A percentile compares a stretch with the other conserved stretches of the same genome.
These are phyloP conservation scores for Charaxes varanes DNA, from an alignment of 1,140 invertebrate species.

Conservation along the genomic window DNA sequence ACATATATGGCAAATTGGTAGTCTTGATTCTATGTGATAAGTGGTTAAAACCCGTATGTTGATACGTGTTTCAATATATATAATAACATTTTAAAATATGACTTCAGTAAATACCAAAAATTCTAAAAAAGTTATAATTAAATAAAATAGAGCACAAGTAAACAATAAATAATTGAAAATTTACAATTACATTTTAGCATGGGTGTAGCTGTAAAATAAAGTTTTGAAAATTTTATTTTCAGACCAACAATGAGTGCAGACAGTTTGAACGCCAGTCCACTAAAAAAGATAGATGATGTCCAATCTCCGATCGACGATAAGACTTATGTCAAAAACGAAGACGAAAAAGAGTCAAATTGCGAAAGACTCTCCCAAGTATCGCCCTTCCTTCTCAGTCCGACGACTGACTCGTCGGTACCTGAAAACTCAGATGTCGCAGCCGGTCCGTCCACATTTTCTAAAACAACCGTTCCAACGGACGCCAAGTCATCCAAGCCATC, in stretches of 20 bases:
- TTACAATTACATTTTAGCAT: too few species aligned
- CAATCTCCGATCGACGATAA: conserved; percentile 41
- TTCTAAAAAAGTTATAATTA: too few species aligned
- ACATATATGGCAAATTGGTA: too few species aligned
- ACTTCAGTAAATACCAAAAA: too few species aligned
- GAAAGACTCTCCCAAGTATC: conserved; percentile 62
- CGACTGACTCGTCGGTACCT: conserved; percentile 52
- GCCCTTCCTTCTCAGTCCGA: conserved; percentile 57
- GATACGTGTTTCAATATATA: too few species aligned
- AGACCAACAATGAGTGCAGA: conserved; percentile 69
- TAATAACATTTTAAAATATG: too few species aligned
- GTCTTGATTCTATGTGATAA: too few species aligned
- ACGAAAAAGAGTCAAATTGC: conserved; percentile 47
- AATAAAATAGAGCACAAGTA: too few species aligned
- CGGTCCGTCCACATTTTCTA: conserved; percentile 57
- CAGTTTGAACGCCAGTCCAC: conserved; percentile 60
- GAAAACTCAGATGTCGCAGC: conserved; percentile 46
- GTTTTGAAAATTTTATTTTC: conserved; percentile 22
- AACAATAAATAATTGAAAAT: too few species aligned
- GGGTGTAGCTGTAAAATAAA: not conserved
- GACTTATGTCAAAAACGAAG: conserved; percentile 48
- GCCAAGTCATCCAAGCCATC: conserved; percentile 61
- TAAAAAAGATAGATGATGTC: conserved; percentile 30
- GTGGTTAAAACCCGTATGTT: too few species aligned
- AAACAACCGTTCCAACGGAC: conserved; percentile 62